Conservation (phyloP, 2,888 invertebrate genomes). For the Ametastegia equiseti region DNA sequence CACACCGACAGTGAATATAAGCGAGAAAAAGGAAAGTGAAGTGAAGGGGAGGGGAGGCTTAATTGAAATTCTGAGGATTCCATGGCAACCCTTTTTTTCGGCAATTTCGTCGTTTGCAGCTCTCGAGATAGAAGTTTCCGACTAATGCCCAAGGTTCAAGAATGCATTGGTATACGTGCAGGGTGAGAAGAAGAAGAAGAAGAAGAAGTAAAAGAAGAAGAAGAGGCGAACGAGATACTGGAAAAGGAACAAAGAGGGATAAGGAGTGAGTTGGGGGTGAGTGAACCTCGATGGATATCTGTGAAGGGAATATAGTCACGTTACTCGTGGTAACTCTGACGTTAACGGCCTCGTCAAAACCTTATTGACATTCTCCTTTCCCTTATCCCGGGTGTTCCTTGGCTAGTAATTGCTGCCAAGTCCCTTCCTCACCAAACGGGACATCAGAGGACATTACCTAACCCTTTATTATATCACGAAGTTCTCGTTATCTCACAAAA, state of each 20-base stretch:
- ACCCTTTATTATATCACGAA: constrained; percentile 43
- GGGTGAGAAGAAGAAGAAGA: background rate
- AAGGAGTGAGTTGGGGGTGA: no score
- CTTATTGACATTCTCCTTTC: constrained; percentile 49
- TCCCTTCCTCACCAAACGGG: constrained; percentile 37
- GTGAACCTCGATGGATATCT: constrained; percentile 18
- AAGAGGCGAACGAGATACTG: background rate
- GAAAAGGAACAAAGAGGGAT: background rate
- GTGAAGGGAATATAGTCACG: constrained; percentile 43
- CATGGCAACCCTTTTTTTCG: constrained; percentile 50
- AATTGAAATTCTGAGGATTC: constrained; percentile 52
- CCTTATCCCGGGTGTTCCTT: constrained; percentile 21
- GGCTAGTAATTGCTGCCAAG: constrained; percentile 43
- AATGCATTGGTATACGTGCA: constrained; percentile 42
- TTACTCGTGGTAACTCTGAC: constrained; percentile 48
- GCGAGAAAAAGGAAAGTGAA: background rate
- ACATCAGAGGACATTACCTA: constrained; percentile 38
- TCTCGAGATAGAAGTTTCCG: constrained; percentile 16
- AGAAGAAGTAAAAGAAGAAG: no score
- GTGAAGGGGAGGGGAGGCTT: constrained; percentile 8
- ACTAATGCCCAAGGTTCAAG: constrained; percentile 15
- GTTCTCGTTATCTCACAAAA: constrained; percentile 41
- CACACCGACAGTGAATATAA: background rate
- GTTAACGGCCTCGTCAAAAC: constrained; percentile 47
- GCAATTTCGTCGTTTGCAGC: constrained; percentile 48